Percentiles rank a stretch among this genome's conserved stretches.
These are phyloP conservation scores for Sus scrofa DNA, from an alignment of 2,113 vertebrate genomes.

Conservation along the genomic window T2T-Sscrofa CM000813.6:128645001-128645500, in stretches of 20 bases:
- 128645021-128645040: neutral
- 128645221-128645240: neutral
- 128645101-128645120: neutral
- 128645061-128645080: neutral
- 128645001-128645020: neutral
- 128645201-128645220: neutral
- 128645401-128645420: neutral
- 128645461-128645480: neutral
- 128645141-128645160: neutral
- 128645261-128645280: neutral
- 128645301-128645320: slow-evolving; percentile 19
- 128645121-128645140: slow-evolving; percentile 29
- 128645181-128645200: neutral
- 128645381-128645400: neutral
- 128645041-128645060: neutral
- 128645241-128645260: slow-evolving; percentile 37
- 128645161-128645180: neutral
- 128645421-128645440: slow-evolving; percentile 38
- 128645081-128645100: neutral
- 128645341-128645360: slow-evolving; percentile 32
- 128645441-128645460: slow-evolving; percentile 33
- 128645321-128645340: slow-evolving; percentile 34
- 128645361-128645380: neutral
- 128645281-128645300: slow-evolving; percentile 44
- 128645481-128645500: slow-evolving; percentile 46